Base-by-base conservation (phyloP, 2,888 invertebrate genomes). In the Helobdella robusta region DNA sequence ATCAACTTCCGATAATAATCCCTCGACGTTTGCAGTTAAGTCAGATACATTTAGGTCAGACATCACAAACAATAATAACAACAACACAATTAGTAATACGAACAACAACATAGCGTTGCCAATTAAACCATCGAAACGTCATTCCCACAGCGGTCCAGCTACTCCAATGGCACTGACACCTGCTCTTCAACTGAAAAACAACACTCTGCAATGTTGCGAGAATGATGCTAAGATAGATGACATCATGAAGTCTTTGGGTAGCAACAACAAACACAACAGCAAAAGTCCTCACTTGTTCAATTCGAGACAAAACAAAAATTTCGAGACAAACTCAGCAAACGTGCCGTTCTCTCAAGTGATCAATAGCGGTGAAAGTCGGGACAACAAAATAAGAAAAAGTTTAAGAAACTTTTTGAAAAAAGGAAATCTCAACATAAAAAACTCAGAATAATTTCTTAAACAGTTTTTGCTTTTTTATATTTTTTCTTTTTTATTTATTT, bases 351-450 rank as follows among this genome's bases (percentile, higher is more conserved):
- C 28, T 50, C 62, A 62, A 8, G 18, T 62, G n/a, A 32, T 50
- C 5, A 69, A 68, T 48, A 71, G 70, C 18, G 71, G 70, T 32
- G 59, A 70, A 56, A 66, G 67, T 0, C 44, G 71, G 20, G 64
- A 68, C 23, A 64, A 62, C 30, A 71, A 70, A 58, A 68, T 72
- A 20, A 60, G 72, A 11, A 71, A 70, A 59, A 72, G 72, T 58
- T 40, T 71, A 23, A 25, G 70, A 28, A 72, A 69, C 20, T 65
- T 72, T 60, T 68, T 71, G 46, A 67, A 54, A 15, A 60, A 48
- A 5, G 64, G 52, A 40, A 50, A 60, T 28, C 44, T 40, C 44
- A 56, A 32, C 28, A 56, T n/a, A n/a, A n/a, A n/a, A n/a, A n/a
- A n/a, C n/a, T n/a, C n/a, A n/a, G n/a, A n/a, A n/a, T n/a, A n/a